These are phyloP conservation scores for Goniozus legneri DNA, from an alignment of 1,140 invertebrate genomes.

Conservation along the genomic window DNA sequence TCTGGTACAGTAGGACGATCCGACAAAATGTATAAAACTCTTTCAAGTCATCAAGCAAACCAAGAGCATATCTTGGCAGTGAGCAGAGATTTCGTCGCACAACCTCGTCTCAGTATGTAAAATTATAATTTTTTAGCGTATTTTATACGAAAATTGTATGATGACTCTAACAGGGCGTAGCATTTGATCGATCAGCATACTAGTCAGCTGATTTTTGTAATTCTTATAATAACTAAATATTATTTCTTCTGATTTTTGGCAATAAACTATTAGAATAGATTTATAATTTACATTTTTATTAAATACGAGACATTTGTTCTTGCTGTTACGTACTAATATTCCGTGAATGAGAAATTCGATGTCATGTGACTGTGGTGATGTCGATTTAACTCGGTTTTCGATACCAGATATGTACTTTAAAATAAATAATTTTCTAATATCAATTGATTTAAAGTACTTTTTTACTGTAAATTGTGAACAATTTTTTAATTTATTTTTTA, in stretches of 20 bases:
- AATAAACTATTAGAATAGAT: no score
- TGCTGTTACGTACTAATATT: no score
- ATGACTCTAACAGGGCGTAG: conserved; percentile 34
- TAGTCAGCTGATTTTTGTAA: conserved; percentile 42
- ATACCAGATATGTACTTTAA: no score
- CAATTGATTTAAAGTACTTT: background rate
- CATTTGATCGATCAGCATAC: conserved; percentile 40
- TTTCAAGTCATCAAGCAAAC: conserved; percentile 57
- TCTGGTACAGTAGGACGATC: conserved; percentile 43
- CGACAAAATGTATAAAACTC: conserved; percentile 41
- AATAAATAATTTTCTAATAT: background rate
- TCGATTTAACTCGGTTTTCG: conserved; percentile 17
- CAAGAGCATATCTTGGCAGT: conserved; percentile 88
- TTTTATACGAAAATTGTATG: background rate
- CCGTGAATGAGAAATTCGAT: background rate
- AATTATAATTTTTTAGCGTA: background rate
- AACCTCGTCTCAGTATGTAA: conserved; percentile 91
- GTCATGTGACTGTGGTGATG: conserved; percentile 50
- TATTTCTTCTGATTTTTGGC: no score
- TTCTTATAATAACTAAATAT: no score
- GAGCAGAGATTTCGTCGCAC: conserved; percentile 93
- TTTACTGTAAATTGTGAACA: background rate
- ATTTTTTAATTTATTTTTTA: conserved; percentile 1
- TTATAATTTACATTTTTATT: no score
- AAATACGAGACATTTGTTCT: no score